phyloP scores from a whole-genome alignment of 2,113 vertebrate genomes.

The Prochilodus magdalenae region DNA sequence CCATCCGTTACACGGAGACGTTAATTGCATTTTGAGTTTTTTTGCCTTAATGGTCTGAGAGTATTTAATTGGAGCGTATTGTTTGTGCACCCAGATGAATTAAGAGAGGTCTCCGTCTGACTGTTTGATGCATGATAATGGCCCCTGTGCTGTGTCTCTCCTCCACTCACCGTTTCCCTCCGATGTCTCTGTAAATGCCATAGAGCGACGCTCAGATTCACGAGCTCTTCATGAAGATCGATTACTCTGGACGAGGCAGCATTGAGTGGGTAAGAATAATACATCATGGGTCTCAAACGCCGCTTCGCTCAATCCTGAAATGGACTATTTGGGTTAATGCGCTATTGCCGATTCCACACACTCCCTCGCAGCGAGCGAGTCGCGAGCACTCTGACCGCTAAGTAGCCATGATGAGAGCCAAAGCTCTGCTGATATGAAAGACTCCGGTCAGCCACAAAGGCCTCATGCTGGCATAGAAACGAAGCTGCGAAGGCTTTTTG shows the following conservation, averaged over 20 bases:
- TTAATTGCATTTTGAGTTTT: neutral
- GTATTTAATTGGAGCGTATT: neutral
- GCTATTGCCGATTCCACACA: neutral
- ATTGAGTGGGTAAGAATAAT: constrained; percentile 75
- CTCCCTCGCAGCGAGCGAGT: neutral
- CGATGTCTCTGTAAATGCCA: constrained; percentile 61
- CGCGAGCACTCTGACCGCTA: neutral
- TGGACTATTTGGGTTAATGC: constrained; percentile 9
- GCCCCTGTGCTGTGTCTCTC: neutral
- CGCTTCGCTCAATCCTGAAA: neutral
- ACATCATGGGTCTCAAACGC: constrained; percentile 18
- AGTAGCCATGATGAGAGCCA: neutral
- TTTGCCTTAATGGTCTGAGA: neutral
- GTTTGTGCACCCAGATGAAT: constrained; percentile 13
- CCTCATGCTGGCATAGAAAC: neutral
- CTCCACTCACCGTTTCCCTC: neutral
- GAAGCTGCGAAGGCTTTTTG: no score
- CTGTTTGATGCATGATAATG: neutral
- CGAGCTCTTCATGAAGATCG: constrained; percentile 81
- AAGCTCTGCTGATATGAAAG: neutral
- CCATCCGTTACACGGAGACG: neutral
- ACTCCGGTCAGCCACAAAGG: neutral
- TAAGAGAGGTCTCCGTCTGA: neutral
- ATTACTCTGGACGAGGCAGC: constrained; percentile 71
- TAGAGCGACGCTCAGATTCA: constrained; percentile 78